Conservation (phyloP, 1,140 invertebrate species). For the Drosophila cardini region DNA sequence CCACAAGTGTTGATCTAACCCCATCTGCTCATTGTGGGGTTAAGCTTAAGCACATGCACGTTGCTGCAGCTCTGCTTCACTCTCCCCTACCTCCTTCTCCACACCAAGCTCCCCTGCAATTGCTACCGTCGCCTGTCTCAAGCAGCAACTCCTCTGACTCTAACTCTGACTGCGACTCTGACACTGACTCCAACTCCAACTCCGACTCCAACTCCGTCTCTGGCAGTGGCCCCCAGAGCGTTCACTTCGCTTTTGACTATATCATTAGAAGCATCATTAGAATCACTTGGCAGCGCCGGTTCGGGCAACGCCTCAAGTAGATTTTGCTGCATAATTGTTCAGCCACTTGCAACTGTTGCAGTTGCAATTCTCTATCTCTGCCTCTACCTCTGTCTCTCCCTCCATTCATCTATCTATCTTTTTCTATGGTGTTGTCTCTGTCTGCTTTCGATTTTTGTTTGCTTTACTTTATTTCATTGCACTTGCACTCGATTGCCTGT, state of each 20-base stretch:
- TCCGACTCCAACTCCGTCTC: background rate
- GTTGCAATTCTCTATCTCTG: conserved; percentile 18
- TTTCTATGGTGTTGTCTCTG: conserved; percentile 7
- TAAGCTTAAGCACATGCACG: conserved; percentile 46
- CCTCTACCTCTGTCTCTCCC: background rate
- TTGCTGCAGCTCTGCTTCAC: background rate
- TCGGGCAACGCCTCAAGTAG: conserved; percentile 78
- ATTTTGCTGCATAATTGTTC: conserved; percentile 76
- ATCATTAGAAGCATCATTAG: conserved; percentile 83
- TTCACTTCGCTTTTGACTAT: conserved; percentile 77
- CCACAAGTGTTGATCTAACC: background rate
- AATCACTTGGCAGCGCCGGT: conserved; percentile 79
- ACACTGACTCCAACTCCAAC: no score
- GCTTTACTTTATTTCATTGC: conserved; percentile 53
- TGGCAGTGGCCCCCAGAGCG: conserved; percentile 22
- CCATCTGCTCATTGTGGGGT: background rate
- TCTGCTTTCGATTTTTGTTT: conserved; percentile 62
- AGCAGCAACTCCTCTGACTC: conserved; percentile 24
- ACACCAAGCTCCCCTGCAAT: conserved; percentile 32
- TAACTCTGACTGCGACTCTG: background rate
- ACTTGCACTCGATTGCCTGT: conserved; percentile 25
- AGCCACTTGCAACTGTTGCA: conserved; percentile 25
- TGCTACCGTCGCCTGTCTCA: conserved; percentile 49
- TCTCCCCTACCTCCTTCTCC: background rate
- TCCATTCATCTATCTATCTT: background rate